Base-by-base conservation (phyloP, 2,797 vertebrate genomes). In the Alca torda region DNA sequence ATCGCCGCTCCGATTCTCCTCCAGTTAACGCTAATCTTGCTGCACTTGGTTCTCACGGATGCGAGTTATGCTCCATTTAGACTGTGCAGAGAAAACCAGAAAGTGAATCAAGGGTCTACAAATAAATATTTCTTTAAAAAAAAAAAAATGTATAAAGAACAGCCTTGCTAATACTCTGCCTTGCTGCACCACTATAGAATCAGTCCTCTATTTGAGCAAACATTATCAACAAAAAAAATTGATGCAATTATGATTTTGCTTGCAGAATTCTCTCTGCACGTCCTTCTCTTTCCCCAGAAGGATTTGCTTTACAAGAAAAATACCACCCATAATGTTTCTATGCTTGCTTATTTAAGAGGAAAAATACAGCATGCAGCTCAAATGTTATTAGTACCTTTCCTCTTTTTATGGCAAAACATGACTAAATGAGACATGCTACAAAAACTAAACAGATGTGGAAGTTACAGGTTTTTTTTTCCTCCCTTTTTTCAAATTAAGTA, bases 291-390 rank as follows among this genome's bases (percentile, higher is more conserved):
- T 87, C 45, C 53, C 16, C 56, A 63, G 45, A 59, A 78, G 5
- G 53, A 73, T 73, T 48, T 85, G 33, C 50, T 91, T 53, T 20
- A 64, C 64, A 64, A 89, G 33, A 50, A 90, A 83, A 93, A 80
- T 4, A 41, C 31, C 70, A 41, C 13, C 41, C 30, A 4, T 51
- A 30, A n/a, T 8, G 48, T 81, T 88, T 68, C 64, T 69, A 17
- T 13, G 35, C 35, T 68, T 73, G 28, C 18, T 83, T 56, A 43
- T 15, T 84, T 35, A 35, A 76, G 72, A 84, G 43, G 14, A 86
- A 81, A 85, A 78, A 51, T 10, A 48, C 23, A 57, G 54, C 33
- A 10, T 6, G 17, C 0, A 0, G 30, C 20, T 72, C 46, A 63
- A 31, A 48, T 10, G 31, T 60, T 54, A 46, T 28, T 65, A 69